These are phyloP conservation scores for Rallus crepitans DNA, from an alignment of 2,797 vertebrate species.

Conservation along the genomic window DNA sequence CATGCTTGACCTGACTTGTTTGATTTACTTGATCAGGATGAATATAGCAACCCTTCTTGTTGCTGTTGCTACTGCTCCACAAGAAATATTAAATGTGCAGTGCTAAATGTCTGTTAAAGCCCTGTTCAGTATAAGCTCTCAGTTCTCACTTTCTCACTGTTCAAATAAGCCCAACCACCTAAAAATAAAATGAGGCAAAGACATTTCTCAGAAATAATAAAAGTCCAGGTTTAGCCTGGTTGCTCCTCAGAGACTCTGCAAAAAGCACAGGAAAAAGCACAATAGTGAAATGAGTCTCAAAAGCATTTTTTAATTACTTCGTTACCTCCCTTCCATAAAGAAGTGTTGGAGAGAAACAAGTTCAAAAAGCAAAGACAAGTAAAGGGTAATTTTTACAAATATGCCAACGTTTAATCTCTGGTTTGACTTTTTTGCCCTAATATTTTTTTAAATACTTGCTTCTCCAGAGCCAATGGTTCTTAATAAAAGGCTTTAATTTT, in stretches of 20 bases:
- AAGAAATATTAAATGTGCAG: neutral
- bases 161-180: neutral
- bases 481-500: neutral
- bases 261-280: neutral
- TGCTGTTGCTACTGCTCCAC: neutral
- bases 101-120: neutral
- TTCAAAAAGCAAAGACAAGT: neutral
- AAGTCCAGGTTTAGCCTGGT: neutral
- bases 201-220: neutral
- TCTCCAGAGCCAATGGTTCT: neutral
- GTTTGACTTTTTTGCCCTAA: neutral
- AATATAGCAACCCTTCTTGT: neutral
- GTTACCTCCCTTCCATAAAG: neutral
- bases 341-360: neutral
- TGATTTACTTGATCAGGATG: neutral
- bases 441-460: neutral
- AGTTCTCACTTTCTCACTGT: neutral
- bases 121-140: neutral
- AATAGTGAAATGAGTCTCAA: neutral
- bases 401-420: neutral
- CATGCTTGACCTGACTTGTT: neutral
- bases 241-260: neutral
- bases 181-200: neutral
- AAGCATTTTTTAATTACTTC: slow-evolving; percentile 42
- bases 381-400: neutral